These are phyloP conservation scores for Nycticebus coucang DNA, from an alignment of 2,113 vertebrate species.

Conservation along the genomic window DNA sequence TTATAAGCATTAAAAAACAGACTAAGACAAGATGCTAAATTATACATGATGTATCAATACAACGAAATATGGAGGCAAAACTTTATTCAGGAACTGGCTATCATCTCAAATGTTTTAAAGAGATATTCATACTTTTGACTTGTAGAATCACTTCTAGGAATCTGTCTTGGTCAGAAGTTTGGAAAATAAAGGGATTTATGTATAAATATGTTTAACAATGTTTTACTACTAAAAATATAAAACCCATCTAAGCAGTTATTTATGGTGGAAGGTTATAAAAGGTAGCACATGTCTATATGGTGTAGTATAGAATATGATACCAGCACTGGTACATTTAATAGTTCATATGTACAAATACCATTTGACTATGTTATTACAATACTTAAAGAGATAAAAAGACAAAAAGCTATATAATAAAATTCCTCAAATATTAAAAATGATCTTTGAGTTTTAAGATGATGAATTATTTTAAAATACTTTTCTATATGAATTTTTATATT, in stretches of 20 bases:
- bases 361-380: background rate
- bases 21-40: background rate
- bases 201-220: background rate
- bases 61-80: background rate
- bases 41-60: background rate
- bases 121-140: background rate
- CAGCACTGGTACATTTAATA: background rate
- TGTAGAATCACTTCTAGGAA: background rate
- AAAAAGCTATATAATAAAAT: background rate
- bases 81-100: background rate
- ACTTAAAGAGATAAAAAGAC: background rate
- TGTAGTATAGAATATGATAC: background rate
- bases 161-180: background rate
- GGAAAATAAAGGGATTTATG: background rate
- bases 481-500: background rate
- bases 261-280: background rate
- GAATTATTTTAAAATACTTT: background rate
- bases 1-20: background rate
- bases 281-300: background rate
- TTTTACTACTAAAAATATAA: background rate
- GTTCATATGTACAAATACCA: background rate
- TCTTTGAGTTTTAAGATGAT: background rate
- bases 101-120: background rate
- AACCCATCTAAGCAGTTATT: background rate
- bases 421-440: background rate